phyloP scores from a whole-genome alignment of 2,113 vertebrate species.

The Aspiorhynchus laticeps region DNA sequence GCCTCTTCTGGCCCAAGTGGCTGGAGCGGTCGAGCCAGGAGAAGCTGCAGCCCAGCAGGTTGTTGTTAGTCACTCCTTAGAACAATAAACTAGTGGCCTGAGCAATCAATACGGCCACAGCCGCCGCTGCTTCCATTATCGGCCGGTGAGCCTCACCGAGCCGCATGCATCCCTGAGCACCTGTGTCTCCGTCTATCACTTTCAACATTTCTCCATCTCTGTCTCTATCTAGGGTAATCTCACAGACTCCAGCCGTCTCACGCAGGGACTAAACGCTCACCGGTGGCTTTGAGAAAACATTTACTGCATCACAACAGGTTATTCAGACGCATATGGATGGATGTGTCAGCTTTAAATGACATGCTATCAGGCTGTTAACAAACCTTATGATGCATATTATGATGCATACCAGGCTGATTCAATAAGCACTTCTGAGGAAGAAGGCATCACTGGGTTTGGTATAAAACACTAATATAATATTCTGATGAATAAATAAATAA shows the following conservation, averaged over 20 bases:
- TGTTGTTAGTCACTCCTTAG: slow-evolving; percentile 79
- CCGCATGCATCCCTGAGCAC: slow-evolving; percentile 52
- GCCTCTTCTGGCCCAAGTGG: slow-evolving; percentile 68
- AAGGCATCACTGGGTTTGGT: neutral
- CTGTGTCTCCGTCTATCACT: slow-evolving; percentile 44
- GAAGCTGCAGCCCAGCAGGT: slow-evolving; percentile 71
- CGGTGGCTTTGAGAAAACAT: neutral
- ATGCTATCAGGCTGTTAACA: neutral
- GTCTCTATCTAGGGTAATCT: slow-evolving; percentile 32
- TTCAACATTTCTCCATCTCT: slow-evolving; percentile 34
- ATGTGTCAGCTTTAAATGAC: neutral
- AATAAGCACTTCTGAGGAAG: neutral
- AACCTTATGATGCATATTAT: neutral
- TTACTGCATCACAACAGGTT: neutral
- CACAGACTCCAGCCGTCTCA: slow-evolving; percentile 5
- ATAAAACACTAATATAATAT: neutral
- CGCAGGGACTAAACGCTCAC: slow-evolving; percentile 21
- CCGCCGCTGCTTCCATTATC: slow-evolving; percentile 73
- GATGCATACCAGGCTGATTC: neutral
- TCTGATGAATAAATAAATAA: no score
- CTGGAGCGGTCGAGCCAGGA: slow-evolving; percentile 66
- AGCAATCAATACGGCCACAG: slow-evolving; percentile 77
- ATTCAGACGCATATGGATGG: neutral
- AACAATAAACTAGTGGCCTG: slow-evolving; percentile 80
- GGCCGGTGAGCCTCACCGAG: slow-evolving; percentile 36